These are phyloP conservation scores for Aphis craccivora DNA, from an alignment of 1,140 invertebrate genomes.

Conservation along the genomic window DNA sequence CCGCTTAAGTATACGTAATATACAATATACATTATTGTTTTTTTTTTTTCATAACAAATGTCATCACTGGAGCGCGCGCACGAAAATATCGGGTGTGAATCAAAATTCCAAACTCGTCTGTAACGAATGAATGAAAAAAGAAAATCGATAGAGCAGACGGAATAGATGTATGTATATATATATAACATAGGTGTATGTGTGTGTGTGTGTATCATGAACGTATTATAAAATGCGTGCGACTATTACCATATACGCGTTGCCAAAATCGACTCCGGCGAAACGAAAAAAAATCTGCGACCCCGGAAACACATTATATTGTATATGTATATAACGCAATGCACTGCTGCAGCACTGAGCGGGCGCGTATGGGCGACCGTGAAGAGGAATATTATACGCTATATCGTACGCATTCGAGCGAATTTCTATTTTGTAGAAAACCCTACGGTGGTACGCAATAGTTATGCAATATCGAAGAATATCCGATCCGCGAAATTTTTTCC, in stretches of 20 bases:
- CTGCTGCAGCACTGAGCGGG: too few species aligned
- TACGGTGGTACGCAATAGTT: not conserved
- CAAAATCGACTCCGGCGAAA: slow-evolving; percentile 11
- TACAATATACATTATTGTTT: not conserved
- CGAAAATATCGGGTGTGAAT: not conserved
- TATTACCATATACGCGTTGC: not conserved
- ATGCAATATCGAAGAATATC: not conserved
- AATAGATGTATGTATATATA: not conserved
- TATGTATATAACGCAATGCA: not conserved
- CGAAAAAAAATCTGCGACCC: not conserved
- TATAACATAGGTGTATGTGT: not conserved
- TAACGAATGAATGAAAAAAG: not conserved
- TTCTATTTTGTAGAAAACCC: not conserved
- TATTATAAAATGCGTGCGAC: not conserved
- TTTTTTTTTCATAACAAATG: not conserved
- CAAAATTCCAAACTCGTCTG: slow-evolving; percentile 12
- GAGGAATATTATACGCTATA: not conserved
- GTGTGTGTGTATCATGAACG: not conserved
- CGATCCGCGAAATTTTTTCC: not conserved
- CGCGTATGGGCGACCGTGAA: not conserved
- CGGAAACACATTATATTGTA: not conserved
- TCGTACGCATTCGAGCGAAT: not conserved
- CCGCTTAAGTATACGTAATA: not conserved
- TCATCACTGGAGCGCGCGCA: not conserved
- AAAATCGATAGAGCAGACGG: slow-evolving; percentile 20